phyloP scores from a whole-genome alignment of 2,113 vertebrate species.

The Mesoclemmys tuberculata region DNA sequence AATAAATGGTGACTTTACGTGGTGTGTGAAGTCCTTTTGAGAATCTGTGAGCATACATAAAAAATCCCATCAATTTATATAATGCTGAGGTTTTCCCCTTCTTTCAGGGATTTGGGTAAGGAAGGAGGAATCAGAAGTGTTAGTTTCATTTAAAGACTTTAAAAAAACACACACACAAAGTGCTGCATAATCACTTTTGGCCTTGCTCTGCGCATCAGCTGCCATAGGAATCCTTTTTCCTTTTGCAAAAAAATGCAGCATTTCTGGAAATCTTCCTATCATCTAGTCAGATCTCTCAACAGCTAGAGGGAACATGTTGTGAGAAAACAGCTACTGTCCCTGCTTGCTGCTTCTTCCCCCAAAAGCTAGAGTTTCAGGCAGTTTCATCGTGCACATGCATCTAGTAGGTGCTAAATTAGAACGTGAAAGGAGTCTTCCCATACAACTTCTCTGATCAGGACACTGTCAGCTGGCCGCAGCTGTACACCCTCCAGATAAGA shows the following conservation, averaged over 20 bases:
- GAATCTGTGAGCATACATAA: background rate
- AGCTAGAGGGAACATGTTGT: background rate
- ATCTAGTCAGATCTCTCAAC: constrained; percentile 50
- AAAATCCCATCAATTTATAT: background rate
- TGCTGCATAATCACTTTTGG: background rate
- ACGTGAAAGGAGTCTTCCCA: background rate
- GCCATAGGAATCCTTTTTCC: background rate
- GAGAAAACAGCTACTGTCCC: constrained; percentile 29
- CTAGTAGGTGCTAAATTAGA: background rate
- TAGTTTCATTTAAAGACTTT: background rate
- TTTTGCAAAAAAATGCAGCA: constrained; percentile 14
- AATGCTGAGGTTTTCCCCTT: background rate
- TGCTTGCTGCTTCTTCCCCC: constrained; percentile 55
- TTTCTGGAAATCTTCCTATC: constrained; percentile 51
- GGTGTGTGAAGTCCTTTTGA: background rate
- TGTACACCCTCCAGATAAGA: background rate
- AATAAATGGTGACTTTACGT: background rate
- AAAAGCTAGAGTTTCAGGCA: constrained; percentile 1
- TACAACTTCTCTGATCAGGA: background rate
- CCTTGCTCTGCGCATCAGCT: background rate
- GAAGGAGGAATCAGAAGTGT: background rate
- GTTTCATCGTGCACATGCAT: background rate
- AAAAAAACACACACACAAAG: background rate
- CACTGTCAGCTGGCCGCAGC: background rate
- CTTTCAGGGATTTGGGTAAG: background rate